Evolutionary conservation across 2,888 invertebrate genomes (phyloP).

Genomic region (Zygogramma bicolorata): DNA sequence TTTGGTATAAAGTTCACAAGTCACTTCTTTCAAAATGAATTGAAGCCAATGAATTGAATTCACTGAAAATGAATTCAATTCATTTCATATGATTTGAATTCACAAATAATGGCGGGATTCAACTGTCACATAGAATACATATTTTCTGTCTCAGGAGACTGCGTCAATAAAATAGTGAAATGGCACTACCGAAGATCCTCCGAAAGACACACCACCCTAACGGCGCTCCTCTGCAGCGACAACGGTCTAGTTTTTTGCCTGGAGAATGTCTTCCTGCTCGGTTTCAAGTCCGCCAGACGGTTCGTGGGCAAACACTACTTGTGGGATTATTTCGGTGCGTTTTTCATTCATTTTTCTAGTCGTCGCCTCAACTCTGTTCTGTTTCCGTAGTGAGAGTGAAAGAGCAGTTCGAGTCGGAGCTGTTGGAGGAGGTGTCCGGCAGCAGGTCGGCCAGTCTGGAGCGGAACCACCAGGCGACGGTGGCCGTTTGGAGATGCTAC

Average conservation of each 20-base stretch:
- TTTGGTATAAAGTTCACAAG: no score
- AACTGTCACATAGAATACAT: no score
- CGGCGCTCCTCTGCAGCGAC: slow-evolving; percentile 94
- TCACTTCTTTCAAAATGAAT: no score
- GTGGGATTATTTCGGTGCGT: slow-evolving; percentile 99
- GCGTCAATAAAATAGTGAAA: slow-evolving; percentile 97
- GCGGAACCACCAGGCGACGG: slow-evolving; percentile 65
- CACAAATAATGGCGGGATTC: no score
- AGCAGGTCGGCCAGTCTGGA: slow-evolving; percentile 64
- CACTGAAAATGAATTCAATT: no score
- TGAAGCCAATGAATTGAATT: no score
- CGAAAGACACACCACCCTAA: slow-evolving; percentile 85
- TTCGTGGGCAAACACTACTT: slow-evolving; percentile 95
- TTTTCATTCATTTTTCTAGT: neutral
- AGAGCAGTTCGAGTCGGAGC: slow-evolving; percentile 83
- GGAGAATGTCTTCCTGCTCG: slow-evolving; percentile 95
- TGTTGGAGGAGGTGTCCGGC: slow-evolving; percentile 72
- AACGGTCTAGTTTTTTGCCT: slow-evolving; percentile 92
- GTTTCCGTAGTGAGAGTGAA: slow-evolving; percentile 76
- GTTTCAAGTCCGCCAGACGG: slow-evolving; percentile 92
- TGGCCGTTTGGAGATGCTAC: slow-evolving; percentile 88
- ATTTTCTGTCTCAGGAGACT: slow-evolving; percentile 74
- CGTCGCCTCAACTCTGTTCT: slow-evolving; percentile 34
- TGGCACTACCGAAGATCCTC: slow-evolving; percentile 93
- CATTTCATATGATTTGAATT: no score